Base-by-base conservation (phyloP, 2,113 vertebrate genomes). In the Tachycineta bicolor region DNA sequence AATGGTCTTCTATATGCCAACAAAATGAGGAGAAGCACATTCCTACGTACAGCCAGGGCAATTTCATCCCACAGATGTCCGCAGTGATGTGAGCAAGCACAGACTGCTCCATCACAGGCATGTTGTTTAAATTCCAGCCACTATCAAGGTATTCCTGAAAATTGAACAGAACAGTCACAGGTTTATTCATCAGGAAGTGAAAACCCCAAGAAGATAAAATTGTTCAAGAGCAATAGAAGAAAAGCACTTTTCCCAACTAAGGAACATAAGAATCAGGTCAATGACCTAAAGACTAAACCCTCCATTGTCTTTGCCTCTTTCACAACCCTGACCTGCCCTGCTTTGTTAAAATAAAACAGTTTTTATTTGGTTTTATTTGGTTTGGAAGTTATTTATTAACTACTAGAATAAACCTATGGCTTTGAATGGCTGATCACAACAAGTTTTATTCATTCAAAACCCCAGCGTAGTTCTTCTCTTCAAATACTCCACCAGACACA, bases 21-120 rank as follows among this genome's bases (percentile, higher is more conserved):
- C 99, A 99, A 96, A 99, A 99, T 14, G 99, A 99, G 50, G 99
- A 99, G 97, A 99, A 99, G 97, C 99, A 99, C 99, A 99, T 99
- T 90, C 99, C 99, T 9, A 99, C 99, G 2, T 99, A 99, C 3
- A 99, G 98, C 99, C 99, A 99, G 4, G 99, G 99, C 70, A 99
- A 97, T 12, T 99, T 99, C 99, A 99, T 99, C 71, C 99, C 99
- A 87, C 99, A 99, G 94, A 99, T 99, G 97, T 99, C 99, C 6
- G 99, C 99, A 18, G 99, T 99, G 74, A 99, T 99, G 55, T 99
- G 99, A 79, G 99, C 99, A 87, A 99, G 98, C 6, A 99, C 99
- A 47, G 99, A 99, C 2, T 99, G 99, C 76, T 99, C 98, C 99
- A 99, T 99, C 98, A 99, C 99, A 1, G 99, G 99, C 99, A 99